Evolutionary conservation across 2,888 invertebrate genomes (phyloP).

Genomic region (Cataglyphis rosenhaueri): DNA sequence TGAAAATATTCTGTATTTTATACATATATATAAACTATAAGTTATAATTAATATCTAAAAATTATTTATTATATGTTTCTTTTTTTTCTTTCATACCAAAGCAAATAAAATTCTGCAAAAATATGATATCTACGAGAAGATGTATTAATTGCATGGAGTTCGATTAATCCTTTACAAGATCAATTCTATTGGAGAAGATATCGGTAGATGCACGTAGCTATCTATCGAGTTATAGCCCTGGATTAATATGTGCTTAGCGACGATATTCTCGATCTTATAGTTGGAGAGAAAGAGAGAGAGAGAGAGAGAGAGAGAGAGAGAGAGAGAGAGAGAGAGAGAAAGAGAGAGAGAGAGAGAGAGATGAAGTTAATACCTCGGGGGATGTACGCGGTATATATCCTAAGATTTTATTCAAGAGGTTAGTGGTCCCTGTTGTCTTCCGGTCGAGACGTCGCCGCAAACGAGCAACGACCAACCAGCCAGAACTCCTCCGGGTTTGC

Average conservation of each 20-base stretch:
- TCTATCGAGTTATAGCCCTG: constrained; percentile 32
- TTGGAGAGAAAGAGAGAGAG: background rate
- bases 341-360: constrained; percentile 16
- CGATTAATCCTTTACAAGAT: constrained; percentile 10
- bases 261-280: constrained; percentile 35
- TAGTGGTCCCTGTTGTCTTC: constrained; percentile 56
- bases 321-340: constrained; percentile 8
- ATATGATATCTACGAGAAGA: background rate
- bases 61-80: background rate
- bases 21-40: background rate
- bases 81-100: background rate
- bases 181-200: constrained; percentile 17
- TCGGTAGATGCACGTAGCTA: constrained; percentile 15
- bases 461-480: constrained; percentile 49
- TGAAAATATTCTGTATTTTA: background rate
- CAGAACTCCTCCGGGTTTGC: constrained; percentile 39
- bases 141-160: background rate
- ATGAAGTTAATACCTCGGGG: constrained; percentile 45
- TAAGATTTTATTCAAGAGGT: constrained; percentile 58
- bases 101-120: background rate
- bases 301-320: constrained; percentile 11
- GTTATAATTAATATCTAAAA: no score
- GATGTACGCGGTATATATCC: constrained; percentile 34
- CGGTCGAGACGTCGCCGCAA: constrained; percentile 49
- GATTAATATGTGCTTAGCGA: constrained; percentile 42